Percentiles rank a stretch among this genome's conserved stretches.
Conservation (phyloP, 1,140 invertebrate genomes). For the Teleogryllus occipitalis region DNA sequence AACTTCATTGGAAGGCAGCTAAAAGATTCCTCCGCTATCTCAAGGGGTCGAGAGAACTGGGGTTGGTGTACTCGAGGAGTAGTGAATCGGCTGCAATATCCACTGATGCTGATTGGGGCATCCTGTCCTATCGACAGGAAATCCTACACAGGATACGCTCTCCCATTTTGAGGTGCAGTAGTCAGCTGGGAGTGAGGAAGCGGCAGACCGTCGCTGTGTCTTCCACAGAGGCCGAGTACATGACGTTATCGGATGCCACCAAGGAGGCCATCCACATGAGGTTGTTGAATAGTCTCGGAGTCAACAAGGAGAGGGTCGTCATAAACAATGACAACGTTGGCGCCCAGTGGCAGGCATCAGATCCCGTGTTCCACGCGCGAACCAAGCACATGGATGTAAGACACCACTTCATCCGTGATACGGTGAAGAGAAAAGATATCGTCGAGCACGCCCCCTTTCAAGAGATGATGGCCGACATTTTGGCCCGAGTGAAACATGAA, state of each 20-base stretch:
- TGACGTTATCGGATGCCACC: conserved; percentile 21
- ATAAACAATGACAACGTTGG: too few species aligned
- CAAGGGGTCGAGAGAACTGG: neutral
- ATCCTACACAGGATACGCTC: conserved; percentile 28
- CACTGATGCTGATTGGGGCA: conserved; percentile 30
- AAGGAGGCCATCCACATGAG: conserved; percentile 23
- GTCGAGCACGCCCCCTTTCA: too few species aligned
- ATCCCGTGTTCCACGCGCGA: too few species aligned
- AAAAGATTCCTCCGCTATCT: too few species aligned
- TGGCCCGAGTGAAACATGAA: too few species aligned
- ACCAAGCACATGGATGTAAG: too few species aligned
- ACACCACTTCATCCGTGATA: too few species aligned
- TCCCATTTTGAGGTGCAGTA: conserved; percentile 22
- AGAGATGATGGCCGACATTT: too few species aligned
- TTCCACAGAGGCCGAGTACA: conserved; percentile 31
- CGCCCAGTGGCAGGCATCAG: too few species aligned
- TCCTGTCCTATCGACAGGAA: conserved; percentile 18
- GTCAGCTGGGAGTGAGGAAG: conserved; percentile 29
- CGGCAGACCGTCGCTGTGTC: conserved; percentile 31
- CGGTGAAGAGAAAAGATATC: too few species aligned
- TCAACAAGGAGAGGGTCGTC: too few species aligned
- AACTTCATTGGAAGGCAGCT: conserved; percentile 28
- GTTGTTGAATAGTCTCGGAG: conserved; percentile 12
- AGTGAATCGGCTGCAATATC: conserved; percentile 19
- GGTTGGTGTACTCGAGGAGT: neutral